Evolutionary conservation across 2,113 vertebrate species (phyloP).

Genomic region (Neopipo cinnamomea): DNA sequence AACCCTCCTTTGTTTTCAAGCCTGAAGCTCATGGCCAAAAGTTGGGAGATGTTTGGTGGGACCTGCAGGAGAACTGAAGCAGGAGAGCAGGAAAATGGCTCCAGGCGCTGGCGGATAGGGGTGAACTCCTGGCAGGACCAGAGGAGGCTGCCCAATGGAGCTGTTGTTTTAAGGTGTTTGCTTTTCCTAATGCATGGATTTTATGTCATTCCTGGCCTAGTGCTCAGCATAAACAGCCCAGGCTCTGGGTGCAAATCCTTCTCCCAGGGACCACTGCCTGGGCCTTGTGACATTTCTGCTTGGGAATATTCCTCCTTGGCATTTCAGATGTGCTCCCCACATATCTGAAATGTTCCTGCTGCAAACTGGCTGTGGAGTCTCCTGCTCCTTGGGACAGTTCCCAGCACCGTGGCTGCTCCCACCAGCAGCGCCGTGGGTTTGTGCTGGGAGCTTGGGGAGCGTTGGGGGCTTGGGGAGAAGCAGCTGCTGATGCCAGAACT

Average conservation of each 20-base stretch:
- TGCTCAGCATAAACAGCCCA: fast-evolving
- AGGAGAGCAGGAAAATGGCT: not conserved
- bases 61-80: not conserved
- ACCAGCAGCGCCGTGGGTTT: fast-evolving
- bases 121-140: not conserved
- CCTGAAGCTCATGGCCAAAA: fast-evolving
- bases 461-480: fast-evolving
- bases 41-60: not conserved
- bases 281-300: not conserved
- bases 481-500: not conserved
- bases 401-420: not conserved
- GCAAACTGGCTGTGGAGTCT: not conserved
- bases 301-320: not conserved
- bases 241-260: not conserved
- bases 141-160: not conserved
- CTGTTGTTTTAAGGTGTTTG: fast-evolving
- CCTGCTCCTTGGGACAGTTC: not conserved
- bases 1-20: fast-evolving
- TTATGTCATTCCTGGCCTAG: not conserved
- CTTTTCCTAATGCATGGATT: not conserved
- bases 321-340: not conserved
- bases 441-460: fast-evolving
- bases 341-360: not conserved
- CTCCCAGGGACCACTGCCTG: no score
- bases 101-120: not conserved